phyloP scores from a whole-genome alignment of 2,113 vertebrate genomes.

The Lamprotornis superbus region DNA sequence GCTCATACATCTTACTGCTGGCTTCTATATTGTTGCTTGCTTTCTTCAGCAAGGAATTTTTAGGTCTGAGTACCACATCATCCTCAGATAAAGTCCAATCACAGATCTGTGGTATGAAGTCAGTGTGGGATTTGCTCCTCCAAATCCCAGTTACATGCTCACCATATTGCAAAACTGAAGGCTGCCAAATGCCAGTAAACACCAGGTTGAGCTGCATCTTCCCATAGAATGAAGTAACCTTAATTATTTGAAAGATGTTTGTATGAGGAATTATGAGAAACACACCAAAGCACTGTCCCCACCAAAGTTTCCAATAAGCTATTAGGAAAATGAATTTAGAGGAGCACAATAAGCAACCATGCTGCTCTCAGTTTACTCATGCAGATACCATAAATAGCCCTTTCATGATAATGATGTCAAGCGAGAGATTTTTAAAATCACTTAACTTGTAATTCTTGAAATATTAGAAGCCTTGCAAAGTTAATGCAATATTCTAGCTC shows the following conservation, averaged over 20 bases:
- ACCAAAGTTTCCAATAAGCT: slow-evolving; percentile 54
- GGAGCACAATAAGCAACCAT: slow-evolving; percentile 8
- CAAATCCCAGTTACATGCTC: neutral
- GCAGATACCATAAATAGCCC: slow-evolving; percentile 62
- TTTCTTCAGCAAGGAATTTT: neutral
- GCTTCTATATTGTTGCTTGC: neutral
- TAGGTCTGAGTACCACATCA: neutral
- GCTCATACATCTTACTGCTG: neutral
- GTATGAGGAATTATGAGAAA: slow-evolving; percentile 29
- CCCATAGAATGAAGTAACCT: neutral
- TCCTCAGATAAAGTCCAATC: neutral
- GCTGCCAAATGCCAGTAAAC: neutral
- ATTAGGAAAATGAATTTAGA: slow-evolving; percentile 59
- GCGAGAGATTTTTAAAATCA: slow-evolving; percentile 40
- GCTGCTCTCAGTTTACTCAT: slow-evolving; percentile 60
- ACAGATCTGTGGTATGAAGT: neutral
- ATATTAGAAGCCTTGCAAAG: slow-evolving; percentile 59
- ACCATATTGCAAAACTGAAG: neutral
- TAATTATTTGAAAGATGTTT: slow-evolving; percentile 42
- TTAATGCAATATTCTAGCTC: slow-evolving; percentile 62
- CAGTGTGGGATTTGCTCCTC: neutral
- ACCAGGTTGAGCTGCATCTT: neutral
- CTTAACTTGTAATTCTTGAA: slow-evolving; percentile 63
- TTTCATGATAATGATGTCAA: slow-evolving; percentile 24
- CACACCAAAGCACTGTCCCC: slow-evolving; percentile 19